Evolutionary conservation across 2,113 vertebrate genomes (phyloP).

Genomic region (Alethe diademata): DNA sequence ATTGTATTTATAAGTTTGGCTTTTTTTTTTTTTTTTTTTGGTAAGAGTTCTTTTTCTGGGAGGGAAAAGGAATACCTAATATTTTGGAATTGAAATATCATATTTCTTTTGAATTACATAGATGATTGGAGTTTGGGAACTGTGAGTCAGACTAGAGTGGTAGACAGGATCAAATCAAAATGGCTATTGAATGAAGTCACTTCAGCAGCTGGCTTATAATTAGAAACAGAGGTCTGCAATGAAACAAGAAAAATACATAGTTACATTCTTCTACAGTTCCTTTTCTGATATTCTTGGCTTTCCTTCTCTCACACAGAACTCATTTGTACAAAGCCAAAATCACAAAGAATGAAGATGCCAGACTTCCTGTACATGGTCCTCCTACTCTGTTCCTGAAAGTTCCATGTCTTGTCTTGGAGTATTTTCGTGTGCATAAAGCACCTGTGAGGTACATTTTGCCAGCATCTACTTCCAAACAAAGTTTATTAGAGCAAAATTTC

Average conservation of each 20-base stretch:
- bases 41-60: not conserved
- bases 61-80: not conserved
- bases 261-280: not conserved
- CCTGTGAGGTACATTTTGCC: not conserved
- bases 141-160: not conserved
- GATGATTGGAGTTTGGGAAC: not conserved
- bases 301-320: not conserved
- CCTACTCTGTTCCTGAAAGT: not conserved
- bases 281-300: slow-evolving; percentile 36
- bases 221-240: slow-evolving; percentile 44
- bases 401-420: not conserved
- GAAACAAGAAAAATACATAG: slow-evolving; percentile 47
- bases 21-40: not conserved
- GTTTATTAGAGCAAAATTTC: not conserved
- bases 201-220: slow-evolving; percentile 58
- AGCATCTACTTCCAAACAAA: not conserved
- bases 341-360: not conserved
- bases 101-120: not conserved
- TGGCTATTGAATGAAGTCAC: slow-evolving; percentile 53
- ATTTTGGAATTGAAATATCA: not conserved
- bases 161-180: slow-evolving; percentile 44
- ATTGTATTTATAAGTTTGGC: not conserved
- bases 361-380: not conserved
- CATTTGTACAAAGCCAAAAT: slow-evolving; percentile 10
- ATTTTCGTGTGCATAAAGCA: not conserved